Evolutionary conservation across 2,888 invertebrate species (phyloP), one percentile per base, ranked within the genome.

Genomic region (Drosophila nr. perissopoda): DNA sequence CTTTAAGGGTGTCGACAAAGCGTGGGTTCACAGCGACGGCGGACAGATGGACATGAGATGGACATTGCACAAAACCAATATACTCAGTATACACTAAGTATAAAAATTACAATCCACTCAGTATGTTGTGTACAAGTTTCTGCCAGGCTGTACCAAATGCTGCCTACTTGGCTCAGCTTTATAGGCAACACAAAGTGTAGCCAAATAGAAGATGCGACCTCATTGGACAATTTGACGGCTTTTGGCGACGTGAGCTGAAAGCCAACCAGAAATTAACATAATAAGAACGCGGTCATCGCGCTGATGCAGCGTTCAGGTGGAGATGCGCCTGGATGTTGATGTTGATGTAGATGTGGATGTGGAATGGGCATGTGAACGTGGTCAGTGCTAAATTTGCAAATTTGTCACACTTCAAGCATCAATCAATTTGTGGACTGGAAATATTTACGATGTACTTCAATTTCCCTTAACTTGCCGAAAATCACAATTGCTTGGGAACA

Each of bases 221-320:
- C 42, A 29, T 31, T 42, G 57, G 31, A 42, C 57, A 57, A 31
- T 57, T 57, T 57, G 57, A 42, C 46, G 29, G 42, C 57, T 31
- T 21, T 21, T 54, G 77, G 65, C 46, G 68, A 81, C 78, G 78
- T 78, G 78, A 78, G 81, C 81, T 68, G 78, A 78, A 78, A 78
- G 65, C 68, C 57, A 81, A 81, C 68, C 60, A 69, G 72, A 78
- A 81, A 78, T 78, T 81, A 78, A 78, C 71, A 71, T 81, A 71
- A 76, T 51, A 61, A 63, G 64, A 52, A 51, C 46, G 57, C 57
- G 42, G 57, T 57, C 57, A 59, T 33, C 51, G 18, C 16, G 53
- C 52, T 48, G 21, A 36, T 61, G 52, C 59, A 49, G 51, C 60
- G 18, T 40, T 56, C 56, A 56, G 56, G 56, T 56, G 38, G n/a